Percentiles rank a stretch among this genome's conserved stretches.
These are phyloP conservation scores for Helicolenus hilgendorfi DNA, from an alignment of 2,797 vertebrate genomes.

Conservation along the genomic window DNA sequence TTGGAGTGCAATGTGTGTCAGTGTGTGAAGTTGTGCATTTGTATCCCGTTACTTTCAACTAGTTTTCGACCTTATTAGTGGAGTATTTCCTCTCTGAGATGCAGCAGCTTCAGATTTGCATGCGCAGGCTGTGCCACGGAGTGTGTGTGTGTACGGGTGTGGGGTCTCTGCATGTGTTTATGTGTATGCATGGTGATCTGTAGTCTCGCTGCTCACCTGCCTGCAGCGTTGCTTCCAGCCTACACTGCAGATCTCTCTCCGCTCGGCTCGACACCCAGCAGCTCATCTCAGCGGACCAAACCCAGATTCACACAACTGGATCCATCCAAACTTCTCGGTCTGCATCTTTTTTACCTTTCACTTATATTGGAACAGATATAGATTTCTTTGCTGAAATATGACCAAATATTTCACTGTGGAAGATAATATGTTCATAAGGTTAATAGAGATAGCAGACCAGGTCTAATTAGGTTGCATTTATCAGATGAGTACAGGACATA, in stretches of 20 bases:
- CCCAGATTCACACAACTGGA: slow-evolving; percentile 44
- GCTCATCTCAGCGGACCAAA: slow-evolving; percentile 55
- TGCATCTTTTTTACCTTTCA: background rate
- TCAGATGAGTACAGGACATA: background rate
- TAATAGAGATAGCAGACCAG: background rate
- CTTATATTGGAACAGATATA: background rate
- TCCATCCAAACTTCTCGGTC: background rate
- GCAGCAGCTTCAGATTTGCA: background rate
- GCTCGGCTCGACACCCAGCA: background rate
- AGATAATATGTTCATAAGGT: background rate
- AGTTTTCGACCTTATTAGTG: background rate
- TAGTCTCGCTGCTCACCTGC: slow-evolving; percentile 18
- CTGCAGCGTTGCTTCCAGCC: slow-evolving; percentile 49
- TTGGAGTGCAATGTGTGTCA: background rate
- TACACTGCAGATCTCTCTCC: slow-evolving; percentile 14
- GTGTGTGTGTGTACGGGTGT: background rate
- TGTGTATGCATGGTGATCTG: background rate
- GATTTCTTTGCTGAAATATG: background rate
- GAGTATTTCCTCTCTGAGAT: background rate
- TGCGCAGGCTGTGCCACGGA: background rate
- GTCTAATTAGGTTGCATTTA: background rate
- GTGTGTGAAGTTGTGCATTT: background rate
- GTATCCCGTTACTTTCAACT: background rate
- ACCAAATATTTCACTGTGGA: background rate
- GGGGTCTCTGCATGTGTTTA: background rate